Evolutionary conservation across 1,140 invertebrate species (phyloP), one percentile per base, ranked within the genome.

Genomic region (Berghia stephanieae): DNA sequence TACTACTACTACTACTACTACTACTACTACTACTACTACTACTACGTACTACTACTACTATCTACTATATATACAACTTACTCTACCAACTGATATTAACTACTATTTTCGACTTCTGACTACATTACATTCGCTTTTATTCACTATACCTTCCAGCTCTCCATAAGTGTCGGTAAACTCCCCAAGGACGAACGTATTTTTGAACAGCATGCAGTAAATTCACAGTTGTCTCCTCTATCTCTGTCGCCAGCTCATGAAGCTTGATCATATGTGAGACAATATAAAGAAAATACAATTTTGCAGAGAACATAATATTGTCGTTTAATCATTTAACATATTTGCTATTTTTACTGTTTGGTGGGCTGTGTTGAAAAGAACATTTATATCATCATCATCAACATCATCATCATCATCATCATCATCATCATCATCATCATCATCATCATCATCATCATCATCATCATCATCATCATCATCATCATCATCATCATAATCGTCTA

Each of bases 141-240:
- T 60, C 55, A 6, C 55, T 60, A 24, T 44, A 91, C 89, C 89
- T 96, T 96, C 96, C 94, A 80, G 92, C 92, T 13, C 92, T 91
- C 95, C 95, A 97, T 8, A 97, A 89, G 86, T 92, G 93, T 77
- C 92, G 92, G 85, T 94, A 96, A 82, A 93, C 93, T 76, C 92
- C 92, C 94, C 94, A 96, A 80, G 92, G 93, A 77, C 92, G 90
- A 60, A 95, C 87, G 86, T 94, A 94, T 21, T 87, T 89, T 80
- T 91, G 91, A 52, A 93, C 92, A 46, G 92, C 91, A n/a, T 89
- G 83, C 2, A 93, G 90, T 1, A 93, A 89, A 44, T 89, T 91
- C 36, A 74, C 34, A 3, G 42, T 40, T 16, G 27, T 38, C 5
- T 74, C 71, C 34, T 74, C 71, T 31, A 38, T 40, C 49, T 74